Evolutionary conservation across 2,797 vertebrate genomes (phyloP), one percentile per base, ranked within the genome.

Genomic region (Anabacerthia variegaticeps): DNA sequence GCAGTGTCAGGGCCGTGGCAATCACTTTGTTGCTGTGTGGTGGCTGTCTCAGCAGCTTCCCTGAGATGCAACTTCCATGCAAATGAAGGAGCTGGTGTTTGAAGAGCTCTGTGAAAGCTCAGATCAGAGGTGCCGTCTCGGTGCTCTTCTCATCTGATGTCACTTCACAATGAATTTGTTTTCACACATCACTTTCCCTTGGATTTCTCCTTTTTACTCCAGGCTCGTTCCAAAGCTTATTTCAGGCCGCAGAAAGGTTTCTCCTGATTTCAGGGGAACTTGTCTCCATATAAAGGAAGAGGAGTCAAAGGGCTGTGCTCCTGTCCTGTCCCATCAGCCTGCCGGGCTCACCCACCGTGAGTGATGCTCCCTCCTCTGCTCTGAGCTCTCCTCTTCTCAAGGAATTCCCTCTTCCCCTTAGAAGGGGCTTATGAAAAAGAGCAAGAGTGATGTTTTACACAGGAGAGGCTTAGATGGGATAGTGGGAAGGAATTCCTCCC

Each of bases 121-220:
- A 95, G 86, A 96, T 93, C 84, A 93, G 90, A 96, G 81, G 11
- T 83, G 84, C 37, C 1, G 0, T 86, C 74, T 84, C 86, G 16
- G 26, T 48, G 16, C 66, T 41, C 74, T 26, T 92, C 90, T 93
- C 63, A 39, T 76, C 56, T 36, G 30, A 51, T 1, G 10, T 94
- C 74, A 51, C 77, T 51, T 88, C 72, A 56, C 77, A 51, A 62
- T 9, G 7, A 32, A 23, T 71, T 76, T 87, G 30, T 94, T 94
- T 92, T 87, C 82, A 55, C 54, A 10, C 32, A 1, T 67, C 52
- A 56, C 72, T 92, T 95, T 74, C 61, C 51, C 85, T 77, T 48
- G 84, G 77, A 56, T 87, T 73, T 49, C 46, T 94, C 19, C 55
- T 39, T 73, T 87, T 74, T 48, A 39, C 34, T 24, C 49, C 44